Base-by-base conservation (phyloP, 2,113 vertebrate species). In the Neolamprologus kungweensis region DNA sequence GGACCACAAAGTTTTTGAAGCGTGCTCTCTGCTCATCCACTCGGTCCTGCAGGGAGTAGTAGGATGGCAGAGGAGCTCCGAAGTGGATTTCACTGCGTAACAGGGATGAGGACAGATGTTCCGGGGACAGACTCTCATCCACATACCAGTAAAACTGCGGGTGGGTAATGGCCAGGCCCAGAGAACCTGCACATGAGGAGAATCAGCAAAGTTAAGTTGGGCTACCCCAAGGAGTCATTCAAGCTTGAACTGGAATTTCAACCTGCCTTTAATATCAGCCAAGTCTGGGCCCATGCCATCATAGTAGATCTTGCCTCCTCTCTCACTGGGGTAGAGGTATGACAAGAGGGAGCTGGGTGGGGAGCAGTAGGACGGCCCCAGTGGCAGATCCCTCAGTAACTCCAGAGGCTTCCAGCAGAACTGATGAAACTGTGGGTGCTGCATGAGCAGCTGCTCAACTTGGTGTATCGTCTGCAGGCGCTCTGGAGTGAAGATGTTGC, bases 61-160 rank as follows among this genome's bases (percentile, higher is more conserved):
- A 99, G 87, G 96, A 98, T 0, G 98, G 98, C 54, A 99, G 95
- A 0, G 98, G 99, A 0, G 98, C 98, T 12, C 98, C 98, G 0
- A 99, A 99, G 90, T 99, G 97, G 93, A 99, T 98, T 93, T 99
- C 98, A 0, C 98, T 99, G 80, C 98, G 96, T 75, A 99, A 95
- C 68, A 99, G 96, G 23, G 98, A 97, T 92, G 98, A 99, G 87
- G 97, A 98, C 92, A 96, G 97, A 88, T 96, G 97, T 93, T 98
- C 98, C 0, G 97, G 97, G 1, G 98, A 98, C 51, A 99, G 95
- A 2, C 95, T 97, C 94, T 99, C 99, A 2, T 99, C 98, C 94
- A 99, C 98, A 0, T 99, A 99, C 98, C 98, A 99, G 96, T 99
- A 99, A 96, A 99, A 99, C 89, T 99, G 98, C 0, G 98, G 98